Percentiles rank a stretch among this genome's conserved stretches.
Conservation (phyloP, 1,140 invertebrate species). For the Diabrotica undecimpunctata region DNA sequence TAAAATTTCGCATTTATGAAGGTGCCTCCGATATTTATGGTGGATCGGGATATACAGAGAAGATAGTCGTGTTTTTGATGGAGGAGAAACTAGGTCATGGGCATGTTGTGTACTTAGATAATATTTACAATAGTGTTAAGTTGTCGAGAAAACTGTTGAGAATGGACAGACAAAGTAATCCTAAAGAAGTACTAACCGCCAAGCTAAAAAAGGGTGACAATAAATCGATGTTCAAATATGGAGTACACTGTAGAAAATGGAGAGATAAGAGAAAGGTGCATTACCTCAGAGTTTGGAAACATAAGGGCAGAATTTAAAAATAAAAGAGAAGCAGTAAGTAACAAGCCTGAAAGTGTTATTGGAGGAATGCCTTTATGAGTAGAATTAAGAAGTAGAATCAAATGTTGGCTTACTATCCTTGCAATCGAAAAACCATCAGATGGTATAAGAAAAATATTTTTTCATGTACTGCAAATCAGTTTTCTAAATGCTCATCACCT, state of each 20-base stretch:
- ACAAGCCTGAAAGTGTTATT: not conserved
- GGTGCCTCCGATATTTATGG: constrained; percentile 26
- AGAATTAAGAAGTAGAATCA: not conserved
- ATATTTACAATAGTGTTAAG: constrained; percentile 37
- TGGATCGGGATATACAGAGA: constrained; percentile 29
- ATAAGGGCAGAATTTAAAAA: no score
- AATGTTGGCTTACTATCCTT: not conserved
- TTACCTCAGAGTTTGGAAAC: no score
- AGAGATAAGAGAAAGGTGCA: no score
- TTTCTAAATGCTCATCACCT: constrained; percentile 16
- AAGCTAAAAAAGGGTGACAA: no score
- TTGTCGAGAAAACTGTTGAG: constrained; percentile 31
- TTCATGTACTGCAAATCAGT: constrained; percentile 11
- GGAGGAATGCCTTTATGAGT: constrained; percentile 12
- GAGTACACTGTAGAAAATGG: no score
- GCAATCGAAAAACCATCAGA: not conserved
- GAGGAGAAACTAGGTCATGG: constrained; percentile 38
- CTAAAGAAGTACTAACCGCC: not conserved
- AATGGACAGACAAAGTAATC: constrained; percentile 13
- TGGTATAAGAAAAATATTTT: constrained; percentile 15
- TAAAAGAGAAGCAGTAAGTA: not conserved
- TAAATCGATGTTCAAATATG: not conserved
- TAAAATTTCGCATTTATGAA: no score
- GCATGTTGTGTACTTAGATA: constrained; percentile 44
- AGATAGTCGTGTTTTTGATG: constrained; percentile 37